Evolutionary conservation across 2,888 invertebrate species (phyloP).

Genomic region (Caradrina kadenii): DNA sequence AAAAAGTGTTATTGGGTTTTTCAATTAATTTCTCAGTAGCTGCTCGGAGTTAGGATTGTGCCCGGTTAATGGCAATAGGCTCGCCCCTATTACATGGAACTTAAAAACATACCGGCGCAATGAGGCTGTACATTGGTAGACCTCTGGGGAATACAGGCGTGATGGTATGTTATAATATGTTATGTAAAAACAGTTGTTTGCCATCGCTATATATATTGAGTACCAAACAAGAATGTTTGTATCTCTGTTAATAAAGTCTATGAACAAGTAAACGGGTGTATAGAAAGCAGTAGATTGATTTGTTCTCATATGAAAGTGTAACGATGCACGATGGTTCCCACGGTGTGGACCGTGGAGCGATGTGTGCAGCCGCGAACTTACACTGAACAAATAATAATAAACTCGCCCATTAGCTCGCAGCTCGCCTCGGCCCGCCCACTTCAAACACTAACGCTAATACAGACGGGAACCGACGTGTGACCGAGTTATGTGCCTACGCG

Average conservation of each 20-base stretch:
- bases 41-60: too few species aligned
- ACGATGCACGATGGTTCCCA: conserved; percentile 55
- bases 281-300: conserved; percentile 10
- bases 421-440: conserved; percentile 32
- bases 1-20: too few species aligned
- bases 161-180: too few species aligned
- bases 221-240: neutral
- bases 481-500: conserved; percentile 12
- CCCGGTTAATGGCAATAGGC: too few species aligned
- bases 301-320: neutral
- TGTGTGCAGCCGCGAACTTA: conserved; percentile 53
- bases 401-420: conserved; percentile 56
- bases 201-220: too few species aligned
- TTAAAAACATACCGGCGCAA: too few species aligned
- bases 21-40: too few species aligned
- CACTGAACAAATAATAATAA: conserved; percentile 66
- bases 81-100: too few species aligned
- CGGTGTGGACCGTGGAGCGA: conserved; percentile 36
- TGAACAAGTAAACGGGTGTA: neutral
- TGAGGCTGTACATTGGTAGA: too few species aligned
- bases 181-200: too few species aligned
- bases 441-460: conserved; percentile 24
- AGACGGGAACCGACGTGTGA: conserved; percentile 12
- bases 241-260: conserved; percentile 20
- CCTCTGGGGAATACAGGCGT: too few species aligned